phyloP scores from a whole-genome alignment of 2,888 invertebrate genomes.

The Chrysotoxum bicinctum region DNA sequence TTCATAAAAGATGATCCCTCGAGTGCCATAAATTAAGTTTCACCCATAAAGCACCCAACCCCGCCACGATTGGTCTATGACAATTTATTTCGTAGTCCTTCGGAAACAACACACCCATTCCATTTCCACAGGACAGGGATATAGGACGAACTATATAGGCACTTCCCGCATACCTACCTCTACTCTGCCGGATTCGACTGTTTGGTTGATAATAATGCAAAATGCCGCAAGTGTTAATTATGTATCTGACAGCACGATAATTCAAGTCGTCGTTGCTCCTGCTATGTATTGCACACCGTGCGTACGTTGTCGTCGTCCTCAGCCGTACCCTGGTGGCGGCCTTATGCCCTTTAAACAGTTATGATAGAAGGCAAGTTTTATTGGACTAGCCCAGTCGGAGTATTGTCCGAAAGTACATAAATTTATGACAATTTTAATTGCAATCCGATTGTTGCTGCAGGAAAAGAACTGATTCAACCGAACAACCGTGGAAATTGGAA shows the following conservation, averaged over 20 bases:
- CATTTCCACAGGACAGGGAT: slow-evolving; percentile 11
- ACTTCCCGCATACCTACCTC: background rate
- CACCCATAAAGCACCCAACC: slow-evolving; percentile 29
- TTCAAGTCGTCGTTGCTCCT: slow-evolving; percentile 51
- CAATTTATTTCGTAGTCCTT: slow-evolving; percentile 58
- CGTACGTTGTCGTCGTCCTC: background rate
- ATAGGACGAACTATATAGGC: slow-evolving; percentile 30
- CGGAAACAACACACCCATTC: background rate
- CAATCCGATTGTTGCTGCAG: slow-evolving; percentile 48
- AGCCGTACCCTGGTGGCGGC: background rate
- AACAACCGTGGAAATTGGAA: slow-evolving; percentile 49
- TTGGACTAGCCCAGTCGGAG: background rate
- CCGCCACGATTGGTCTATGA: slow-evolving; percentile 35
- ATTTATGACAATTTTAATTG: slow-evolving; percentile 72
- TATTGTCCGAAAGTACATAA: slow-evolving; percentile 49
- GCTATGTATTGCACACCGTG: background rate
- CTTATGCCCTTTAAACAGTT: slow-evolving; percentile 19
- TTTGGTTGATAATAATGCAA: slow-evolving; percentile 69
- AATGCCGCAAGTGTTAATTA: slow-evolving; percentile 73
- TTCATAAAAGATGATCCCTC: slow-evolving; percentile 71
- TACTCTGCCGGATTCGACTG: slow-evolving; percentile 5
- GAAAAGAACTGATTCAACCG: background rate
- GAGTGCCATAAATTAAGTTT: slow-evolving; percentile 68
- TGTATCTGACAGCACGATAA: slow-evolving; percentile 73
- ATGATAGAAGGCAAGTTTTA: slow-evolving; percentile 3